Evolutionary conservation across 2,113 vertebrate genomes (phyloP).

Genomic region (Paramisgurnus dabryanus): DNA sequence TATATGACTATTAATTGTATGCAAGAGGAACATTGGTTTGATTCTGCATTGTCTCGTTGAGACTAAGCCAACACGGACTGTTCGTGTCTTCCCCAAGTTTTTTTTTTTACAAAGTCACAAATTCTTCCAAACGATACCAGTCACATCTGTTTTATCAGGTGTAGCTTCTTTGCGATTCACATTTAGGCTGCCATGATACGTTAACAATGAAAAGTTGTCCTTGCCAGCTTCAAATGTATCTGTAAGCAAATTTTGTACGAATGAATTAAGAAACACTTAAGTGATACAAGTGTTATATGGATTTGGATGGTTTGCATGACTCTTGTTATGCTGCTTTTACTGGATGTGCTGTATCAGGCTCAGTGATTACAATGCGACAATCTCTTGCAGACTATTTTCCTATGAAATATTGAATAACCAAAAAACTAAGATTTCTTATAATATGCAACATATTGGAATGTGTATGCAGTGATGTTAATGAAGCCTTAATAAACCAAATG

Average conservation of each 20-base stretch:
- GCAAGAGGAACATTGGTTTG: not conserved
- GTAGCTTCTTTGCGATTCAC: not conserved
- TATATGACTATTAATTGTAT: conserved; percentile 77
- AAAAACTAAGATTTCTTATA: conserved; percentile 35
- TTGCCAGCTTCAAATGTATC: not conserved
- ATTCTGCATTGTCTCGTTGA: not conserved
- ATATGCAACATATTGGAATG: conserved; percentile 46
- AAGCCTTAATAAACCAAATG: conserved; percentile 40
- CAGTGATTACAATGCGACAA: conserved; percentile 4
- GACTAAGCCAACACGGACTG: not conserved
- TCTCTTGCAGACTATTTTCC: conserved; percentile 22
- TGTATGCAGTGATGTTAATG: conserved; percentile 45
- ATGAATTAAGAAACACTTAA: not conserved
- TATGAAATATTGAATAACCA: conserved; percentile 31
- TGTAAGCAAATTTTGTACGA: not conserved
- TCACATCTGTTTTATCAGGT: not conserved
- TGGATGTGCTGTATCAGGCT: conserved; percentile 11
- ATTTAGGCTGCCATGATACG: not conserved
- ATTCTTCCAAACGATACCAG: too few species aligned
- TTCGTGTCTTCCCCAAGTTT: not conserved
- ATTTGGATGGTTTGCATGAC: conserved; percentile 52
- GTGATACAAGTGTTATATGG: not conserved
- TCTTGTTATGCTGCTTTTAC: conserved; percentile 42
- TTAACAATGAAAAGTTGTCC: not conserved
- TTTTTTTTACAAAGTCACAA: too few species aligned